Conservation (phyloP, 2,888 invertebrate genomes). For the Theretra japonica region DNA sequence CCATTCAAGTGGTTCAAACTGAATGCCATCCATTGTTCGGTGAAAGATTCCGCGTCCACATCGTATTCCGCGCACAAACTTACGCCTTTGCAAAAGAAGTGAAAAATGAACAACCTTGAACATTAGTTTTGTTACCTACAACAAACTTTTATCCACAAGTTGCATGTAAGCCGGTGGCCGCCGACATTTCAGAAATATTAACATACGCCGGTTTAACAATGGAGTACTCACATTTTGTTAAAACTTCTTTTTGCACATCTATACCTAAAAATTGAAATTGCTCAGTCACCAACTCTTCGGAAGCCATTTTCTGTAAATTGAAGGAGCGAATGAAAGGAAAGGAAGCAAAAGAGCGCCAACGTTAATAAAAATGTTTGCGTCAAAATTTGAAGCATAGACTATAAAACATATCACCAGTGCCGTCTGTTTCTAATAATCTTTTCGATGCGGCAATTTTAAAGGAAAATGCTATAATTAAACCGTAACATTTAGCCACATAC, state of each 20-base stretch:
- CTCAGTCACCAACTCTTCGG: slow-evolving; percentile 84
- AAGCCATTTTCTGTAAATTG: slow-evolving; percentile 81
- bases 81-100: slow-evolving; percentile 79
- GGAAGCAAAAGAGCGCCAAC: slow-evolving; percentile 58
- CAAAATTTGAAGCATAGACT: slow-evolving; percentile 20
- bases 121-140: slow-evolving; percentile 60
- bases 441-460: neutral
- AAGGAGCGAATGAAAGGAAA: slow-evolving; percentile 52
- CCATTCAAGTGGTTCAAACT: slow-evolving; percentile 87
- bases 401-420: slow-evolving; percentile 14
- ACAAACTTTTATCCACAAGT: slow-evolving; percentile 29
- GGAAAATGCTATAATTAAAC: neutral
- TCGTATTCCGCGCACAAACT: slow-evolving; percentile 87
- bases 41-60: slow-evolving; percentile 88
- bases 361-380: slow-evolving; percentile 37
- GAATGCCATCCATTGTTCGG: slow-evolving; percentile 92
- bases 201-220: slow-evolving; percentile 8
- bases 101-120: slow-evolving; percentile 79
- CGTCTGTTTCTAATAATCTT: neutral
- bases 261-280: slow-evolving; percentile 87
- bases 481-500: no score
- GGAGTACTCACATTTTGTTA: slow-evolving; percentile 83
- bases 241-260: slow-evolving; percentile 80
- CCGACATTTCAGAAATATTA: slow-evolving; percentile 18
- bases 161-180: slow-evolving; percentile 36